These are phyloP conservation scores for Trachymyrmex septentrionalis DNA, from an alignment of 1,140 invertebrate species.

Conservation along the genomic window DNA sequence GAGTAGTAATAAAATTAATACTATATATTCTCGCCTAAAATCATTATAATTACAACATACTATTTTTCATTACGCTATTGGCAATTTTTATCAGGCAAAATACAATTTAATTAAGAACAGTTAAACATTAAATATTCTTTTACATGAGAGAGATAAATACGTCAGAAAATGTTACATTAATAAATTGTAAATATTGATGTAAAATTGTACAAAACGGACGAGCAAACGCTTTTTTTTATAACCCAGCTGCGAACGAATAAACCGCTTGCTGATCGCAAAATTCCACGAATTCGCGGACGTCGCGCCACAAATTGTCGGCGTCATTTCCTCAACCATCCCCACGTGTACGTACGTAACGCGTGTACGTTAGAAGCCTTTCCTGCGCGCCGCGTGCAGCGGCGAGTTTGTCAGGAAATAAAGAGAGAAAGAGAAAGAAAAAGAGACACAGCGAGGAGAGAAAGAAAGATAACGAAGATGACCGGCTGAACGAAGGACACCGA, in stretches of 20 bases:
- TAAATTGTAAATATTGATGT: neutral
- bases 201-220: neutral
- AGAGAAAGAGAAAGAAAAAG: conserved; percentile 15
- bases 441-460: conserved; percentile 19
- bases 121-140: neutral
- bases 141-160: neutral
- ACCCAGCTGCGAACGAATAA: neutral
- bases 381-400: conserved; percentile 6
- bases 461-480: conserved; percentile 45
- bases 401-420: conserved; percentile 20
- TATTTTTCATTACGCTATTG: neutral
- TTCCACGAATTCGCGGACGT: conserved; percentile 42
- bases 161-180: neutral
- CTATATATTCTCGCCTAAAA: too few relatives aligned
- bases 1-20: too few relatives aligned
- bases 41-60: too few relatives aligned
- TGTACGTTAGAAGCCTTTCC: conserved; percentile 39
- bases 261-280: conserved; percentile 29
- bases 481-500: conserved; percentile 45
- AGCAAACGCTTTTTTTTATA: neutral
- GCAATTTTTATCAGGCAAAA: neutral
- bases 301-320: conserved; percentile 41
- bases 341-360: conserved; percentile 12
- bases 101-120: neutral
- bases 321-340: conserved; percentile 36